Percentiles rank a stretch among this genome's conserved stretches.
phyloP scores from a whole-genome alignment of 1,140 invertebrate genomes.

The Drosophila suzukii region DNA sequence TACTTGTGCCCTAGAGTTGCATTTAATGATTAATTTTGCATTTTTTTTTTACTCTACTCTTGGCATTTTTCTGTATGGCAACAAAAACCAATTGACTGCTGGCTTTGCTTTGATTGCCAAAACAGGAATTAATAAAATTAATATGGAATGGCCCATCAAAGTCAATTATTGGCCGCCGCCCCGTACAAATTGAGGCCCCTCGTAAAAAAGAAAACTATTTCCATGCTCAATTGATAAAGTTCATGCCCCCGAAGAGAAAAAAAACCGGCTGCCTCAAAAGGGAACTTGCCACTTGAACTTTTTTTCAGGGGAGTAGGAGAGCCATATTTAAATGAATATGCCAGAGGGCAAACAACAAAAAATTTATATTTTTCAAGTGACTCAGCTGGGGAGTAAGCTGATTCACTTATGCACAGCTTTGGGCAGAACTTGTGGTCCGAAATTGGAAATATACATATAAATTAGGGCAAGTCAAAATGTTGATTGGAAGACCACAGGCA shows the following conservation, averaged over 20 bases:
- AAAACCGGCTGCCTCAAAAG: conserved; percentile 30
- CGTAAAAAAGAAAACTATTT: conserved; percentile 62
- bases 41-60: conserved; percentile 11
- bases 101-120: conserved; percentile 58
- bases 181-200: conserved; percentile 36
- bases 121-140: conserved; percentile 72
- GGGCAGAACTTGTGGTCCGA: not conserved
- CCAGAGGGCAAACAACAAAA: conserved; percentile 33
- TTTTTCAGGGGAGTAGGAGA: conserved; percentile 16
- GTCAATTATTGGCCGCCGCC: conserved; percentile 51
- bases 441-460: conserved; percentile 3
- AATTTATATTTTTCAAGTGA: conserved; percentile 41
- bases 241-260: conserved; percentile 44
- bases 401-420: conserved; percentile 12
- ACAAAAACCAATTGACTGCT: conserved; percentile 44
- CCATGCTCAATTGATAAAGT: conserved; percentile 74
- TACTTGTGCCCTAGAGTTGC: conserved; percentile 61
- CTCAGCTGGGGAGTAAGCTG: conserved; percentile 37
- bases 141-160: conserved; percentile 62
- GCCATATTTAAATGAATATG: conserved; percentile 44
- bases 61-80: conserved; percentile 7
- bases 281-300: conserved; percentile 71
- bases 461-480: conserved; percentile 2
- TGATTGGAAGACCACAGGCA: conserved; percentile 1
- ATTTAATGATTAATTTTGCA: conserved; percentile 65